phyloP scores from a whole-genome alignment of 1,140 invertebrate genomes.

The Bombus superbus region DNA sequence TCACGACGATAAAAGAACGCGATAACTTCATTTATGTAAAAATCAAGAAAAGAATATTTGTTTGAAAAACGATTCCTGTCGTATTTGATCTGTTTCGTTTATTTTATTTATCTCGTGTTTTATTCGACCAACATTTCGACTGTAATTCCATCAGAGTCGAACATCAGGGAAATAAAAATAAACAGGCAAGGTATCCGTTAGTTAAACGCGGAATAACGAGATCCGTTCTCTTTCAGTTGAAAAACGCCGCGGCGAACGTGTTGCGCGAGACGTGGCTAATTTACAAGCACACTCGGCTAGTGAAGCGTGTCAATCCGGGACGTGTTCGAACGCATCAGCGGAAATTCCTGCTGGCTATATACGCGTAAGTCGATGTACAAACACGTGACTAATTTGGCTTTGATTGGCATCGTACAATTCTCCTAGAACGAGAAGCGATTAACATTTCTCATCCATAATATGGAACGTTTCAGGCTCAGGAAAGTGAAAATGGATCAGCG shows the following conservation, averaged over 20 bases:
- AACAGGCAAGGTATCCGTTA: not conserved
- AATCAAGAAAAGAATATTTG: not conserved
- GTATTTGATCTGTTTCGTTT: not conserved
- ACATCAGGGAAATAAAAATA: not conserved
- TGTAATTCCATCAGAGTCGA: not conserved
- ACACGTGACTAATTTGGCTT: not conserved
- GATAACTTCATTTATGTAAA: not conserved
- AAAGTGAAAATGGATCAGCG: conserved; percentile 99
- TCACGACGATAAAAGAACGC: not conserved
- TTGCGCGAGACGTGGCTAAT: conserved; percentile 99
- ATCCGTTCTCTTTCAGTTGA: conserved; percentile 89
- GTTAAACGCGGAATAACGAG: not conserved
- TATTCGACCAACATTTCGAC: not conserved
- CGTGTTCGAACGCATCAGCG: conserved; percentile 98
- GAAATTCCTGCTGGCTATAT: conserved; percentile 99
- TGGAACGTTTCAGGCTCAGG: conserved; percentile 89
- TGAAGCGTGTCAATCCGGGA: conserved; percentile 97
- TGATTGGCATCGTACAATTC: not conserved
- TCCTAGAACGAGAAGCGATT: too few species aligned
- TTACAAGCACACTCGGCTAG: conserved; percentile 99
- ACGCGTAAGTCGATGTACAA: conserved; percentile 91
- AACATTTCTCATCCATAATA: conserved; percentile 28
- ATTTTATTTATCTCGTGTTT: not conserved
- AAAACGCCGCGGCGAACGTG: conserved; percentile 99
- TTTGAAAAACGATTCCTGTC: not conserved